Evolutionary conservation across 2,113 vertebrate genomes (phyloP).

Genomic region (Chaetodon auriga): DNA sequence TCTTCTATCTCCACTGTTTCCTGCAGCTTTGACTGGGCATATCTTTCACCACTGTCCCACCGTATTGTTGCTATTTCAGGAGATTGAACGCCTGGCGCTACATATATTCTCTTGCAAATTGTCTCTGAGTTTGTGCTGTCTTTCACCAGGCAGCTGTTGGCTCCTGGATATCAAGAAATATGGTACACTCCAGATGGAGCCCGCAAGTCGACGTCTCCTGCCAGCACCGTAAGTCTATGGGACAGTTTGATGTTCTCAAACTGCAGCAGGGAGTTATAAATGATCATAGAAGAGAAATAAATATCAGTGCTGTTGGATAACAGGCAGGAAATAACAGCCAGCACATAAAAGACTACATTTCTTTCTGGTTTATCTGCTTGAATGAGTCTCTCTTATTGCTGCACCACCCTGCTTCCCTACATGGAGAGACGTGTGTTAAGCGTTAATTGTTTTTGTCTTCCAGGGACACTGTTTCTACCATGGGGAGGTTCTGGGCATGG

Average conservation of each 20-base stretch:
- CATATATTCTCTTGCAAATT: constrained; percentile 17
- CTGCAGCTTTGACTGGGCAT: constrained; percentile 18
- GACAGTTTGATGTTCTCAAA: constrained; percentile 29
- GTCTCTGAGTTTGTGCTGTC: constrained; percentile 42
- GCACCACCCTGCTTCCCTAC: not conserved
- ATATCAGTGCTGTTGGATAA: not conserved
- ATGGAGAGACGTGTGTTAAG: constrained; percentile 18
- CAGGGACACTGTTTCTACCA: constrained; percentile 97
- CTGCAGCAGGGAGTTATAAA: not conserved
- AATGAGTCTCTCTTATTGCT: not conserved
- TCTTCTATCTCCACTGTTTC: constrained; percentile 19
- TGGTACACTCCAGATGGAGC: constrained; percentile 87
- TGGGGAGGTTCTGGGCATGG: constrained; percentile 85
- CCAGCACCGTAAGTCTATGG: constrained; percentile 84
- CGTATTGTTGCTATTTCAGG: constrained; percentile 16
- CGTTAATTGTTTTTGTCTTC: constrained; percentile 62
- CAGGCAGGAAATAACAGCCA: not conserved
- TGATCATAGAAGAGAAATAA: constrained; percentile 2
- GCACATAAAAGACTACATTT: not conserved
- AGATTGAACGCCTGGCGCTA: not conserved
- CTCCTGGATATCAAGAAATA: constrained; percentile 91
- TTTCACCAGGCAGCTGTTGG: constrained; percentile 89
- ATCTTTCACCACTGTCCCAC: constrained; percentile 12
- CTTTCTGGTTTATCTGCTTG: not conserved
- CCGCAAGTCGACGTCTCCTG: constrained; percentile 80